Evolutionary conservation across 2,797 vertebrate genomes (phyloP).

Genomic region (Pagetopsis macropterus): DNA sequence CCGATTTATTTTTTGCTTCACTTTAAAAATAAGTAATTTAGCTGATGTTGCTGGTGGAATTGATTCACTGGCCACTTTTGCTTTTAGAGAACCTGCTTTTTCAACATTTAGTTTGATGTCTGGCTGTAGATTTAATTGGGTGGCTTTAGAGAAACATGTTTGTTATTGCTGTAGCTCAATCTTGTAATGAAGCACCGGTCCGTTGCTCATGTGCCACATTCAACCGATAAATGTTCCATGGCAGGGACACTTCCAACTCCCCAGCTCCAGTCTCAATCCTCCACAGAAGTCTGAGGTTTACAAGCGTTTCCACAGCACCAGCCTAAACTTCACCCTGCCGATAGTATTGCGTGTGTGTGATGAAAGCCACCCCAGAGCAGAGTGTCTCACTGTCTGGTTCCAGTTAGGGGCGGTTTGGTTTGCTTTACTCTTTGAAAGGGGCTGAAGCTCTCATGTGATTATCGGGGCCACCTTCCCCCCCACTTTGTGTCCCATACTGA

Average conservation of each 20-base stretch:
- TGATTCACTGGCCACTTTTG: not conserved
- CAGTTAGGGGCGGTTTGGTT: slow-evolving; percentile 59
- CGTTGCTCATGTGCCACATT: not conserved
- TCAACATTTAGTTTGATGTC: not conserved
- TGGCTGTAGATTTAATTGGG: not conserved
- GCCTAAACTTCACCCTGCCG: slow-evolving; percentile 64
- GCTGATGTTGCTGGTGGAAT: accelerated
- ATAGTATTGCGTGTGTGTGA: slow-evolving; percentile 61
- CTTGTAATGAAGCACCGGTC: not conserved
- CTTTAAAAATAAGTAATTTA: not conserved
- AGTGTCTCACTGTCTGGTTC: slow-evolving; percentile 58
- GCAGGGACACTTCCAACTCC: slow-evolving; percentile 6
- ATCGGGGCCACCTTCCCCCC: slow-evolving; percentile 35
- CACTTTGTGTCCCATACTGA: not conserved
- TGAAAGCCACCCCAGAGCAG: slow-evolving; percentile 51
- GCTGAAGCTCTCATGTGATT: slow-evolving; percentile 38
- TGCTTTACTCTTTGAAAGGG: slow-evolving; percentile 35
- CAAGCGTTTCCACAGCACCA: slow-evolving; percentile 67
- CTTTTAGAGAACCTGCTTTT: not conserved
- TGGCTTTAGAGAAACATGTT: not conserved
- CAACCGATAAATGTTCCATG: not conserved
- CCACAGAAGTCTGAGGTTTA: slow-evolving; percentile 55
- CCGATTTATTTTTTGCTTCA: not conserved
- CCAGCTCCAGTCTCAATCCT: slow-evolving; percentile 13
- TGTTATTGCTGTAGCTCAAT: not conserved